Conservation (phyloP, 2,888 invertebrate species). For the Drosophila yooni region DNA sequence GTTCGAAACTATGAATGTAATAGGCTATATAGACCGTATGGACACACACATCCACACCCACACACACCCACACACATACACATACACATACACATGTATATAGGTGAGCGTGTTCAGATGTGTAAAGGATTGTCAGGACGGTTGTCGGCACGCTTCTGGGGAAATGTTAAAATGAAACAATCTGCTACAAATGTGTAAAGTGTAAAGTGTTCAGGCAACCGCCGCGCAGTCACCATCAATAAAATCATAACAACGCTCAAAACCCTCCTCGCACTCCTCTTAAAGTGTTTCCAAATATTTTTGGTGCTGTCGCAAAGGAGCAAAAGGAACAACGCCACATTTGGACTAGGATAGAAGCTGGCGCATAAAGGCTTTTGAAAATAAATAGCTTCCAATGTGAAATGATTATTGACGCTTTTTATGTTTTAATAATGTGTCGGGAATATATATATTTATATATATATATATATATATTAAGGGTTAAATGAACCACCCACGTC, state of each 20-base stretch:
- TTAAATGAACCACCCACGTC: conserved; percentile 73
- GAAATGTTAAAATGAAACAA: conserved; percentile 73
- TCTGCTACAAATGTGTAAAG: conserved; percentile 78
- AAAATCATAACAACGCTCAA: conserved; percentile 64
- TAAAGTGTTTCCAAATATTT: conserved; percentile 59
- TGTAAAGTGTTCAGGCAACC: conserved; percentile 71
- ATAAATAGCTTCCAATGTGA: conserved; percentile 77
- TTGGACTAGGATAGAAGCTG: conserved; percentile 13
- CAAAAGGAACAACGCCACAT: conserved; percentile 37
- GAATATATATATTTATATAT: conserved; percentile 57
- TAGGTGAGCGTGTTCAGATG: conserved; percentile 48
- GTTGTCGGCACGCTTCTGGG: conserved; percentile 67
- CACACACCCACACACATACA: neutral
- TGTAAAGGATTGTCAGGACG: conserved; percentile 72
- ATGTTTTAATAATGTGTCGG: conserved; percentile 80
- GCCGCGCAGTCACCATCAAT: conserved; percentile 54
- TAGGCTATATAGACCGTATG: neutral
- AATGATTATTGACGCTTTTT: conserved; percentile 81
- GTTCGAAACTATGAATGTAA: conserved; percentile 22
- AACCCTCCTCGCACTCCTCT: conserved; percentile 26
- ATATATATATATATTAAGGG: conserved; percentile 63
- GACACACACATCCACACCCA: conserved; percentile 18
- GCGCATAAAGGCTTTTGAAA: conserved; percentile 52
- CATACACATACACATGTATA: neutral
- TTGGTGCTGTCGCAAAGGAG: conserved; percentile 39